Evolutionary conservation across 2,888 invertebrate genomes (phyloP).

Genomic region (Ophioninae sp.): DNA sequence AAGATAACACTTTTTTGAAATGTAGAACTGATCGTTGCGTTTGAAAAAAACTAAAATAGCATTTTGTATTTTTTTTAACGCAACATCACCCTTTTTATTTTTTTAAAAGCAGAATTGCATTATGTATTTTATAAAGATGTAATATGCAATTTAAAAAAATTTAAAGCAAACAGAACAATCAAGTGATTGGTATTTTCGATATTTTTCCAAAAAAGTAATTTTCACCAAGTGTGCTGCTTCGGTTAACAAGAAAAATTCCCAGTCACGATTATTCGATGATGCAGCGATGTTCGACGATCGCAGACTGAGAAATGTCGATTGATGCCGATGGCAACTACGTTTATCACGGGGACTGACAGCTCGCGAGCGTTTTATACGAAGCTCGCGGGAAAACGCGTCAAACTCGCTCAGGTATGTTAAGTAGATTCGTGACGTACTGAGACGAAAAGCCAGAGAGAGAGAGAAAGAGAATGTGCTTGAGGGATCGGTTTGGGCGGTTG

Average conservation of each 20-base stretch:
- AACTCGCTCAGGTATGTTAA: conserved; percentile 21
- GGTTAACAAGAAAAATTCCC: neutral
- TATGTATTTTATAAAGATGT: too few species aligned
- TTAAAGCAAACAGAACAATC: neutral
- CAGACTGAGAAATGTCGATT: conserved; percentile 9
- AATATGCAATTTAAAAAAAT: neutral
- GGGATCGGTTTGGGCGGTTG: conserved; percentile 47
- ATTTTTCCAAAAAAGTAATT: conserved; percentile 19
- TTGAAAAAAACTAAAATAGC: too few species aligned
- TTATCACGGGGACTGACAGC: conserved; percentile 35
- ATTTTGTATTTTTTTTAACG: too few species aligned
- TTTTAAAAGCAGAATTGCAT: too few species aligned
- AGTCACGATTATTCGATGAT: conserved; percentile 1
- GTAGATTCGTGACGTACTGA: conserved; percentile 17
- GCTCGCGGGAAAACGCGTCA: conserved; percentile 22
- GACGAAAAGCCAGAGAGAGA: neutral
- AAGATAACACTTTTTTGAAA: too few species aligned
- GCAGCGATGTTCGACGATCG: neutral
- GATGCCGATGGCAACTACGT: conserved; percentile 34
- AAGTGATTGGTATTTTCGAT: neutral
- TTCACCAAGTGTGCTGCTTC: conserved; percentile 30
- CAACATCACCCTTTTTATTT: too few species aligned
- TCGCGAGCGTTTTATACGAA: conserved; percentile 24
- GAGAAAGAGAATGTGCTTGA: conserved; percentile 9
- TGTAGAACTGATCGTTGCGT: too few species aligned